A percentile compares a stretch with the other conserved stretches of the same genome.
phyloP scores from a whole-genome alignment of 2,888 invertebrate genomes.

The Tenthredo scrophulariae region DNA sequence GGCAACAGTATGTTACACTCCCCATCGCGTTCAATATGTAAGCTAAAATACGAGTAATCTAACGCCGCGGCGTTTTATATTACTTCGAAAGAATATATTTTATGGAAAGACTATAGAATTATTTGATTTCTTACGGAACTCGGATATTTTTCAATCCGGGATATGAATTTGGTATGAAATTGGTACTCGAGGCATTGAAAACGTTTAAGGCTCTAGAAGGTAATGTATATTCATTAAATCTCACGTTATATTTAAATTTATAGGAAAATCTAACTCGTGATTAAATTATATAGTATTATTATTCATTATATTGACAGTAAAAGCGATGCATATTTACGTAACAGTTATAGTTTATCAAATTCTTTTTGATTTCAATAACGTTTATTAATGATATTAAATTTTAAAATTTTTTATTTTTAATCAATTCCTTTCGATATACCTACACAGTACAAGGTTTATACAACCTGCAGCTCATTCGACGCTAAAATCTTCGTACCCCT shows the following conservation, averaged over 20 bases:
- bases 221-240: background rate
- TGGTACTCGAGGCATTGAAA: background rate
- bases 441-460: background rate
- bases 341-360: background rate
- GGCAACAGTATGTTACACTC: conserved; percentile 33
- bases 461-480: background rate
- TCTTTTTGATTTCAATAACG: background rate
- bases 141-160: background rate
- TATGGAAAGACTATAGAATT: background rate
- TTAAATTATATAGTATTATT: background rate
- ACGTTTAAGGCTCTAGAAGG: background rate
- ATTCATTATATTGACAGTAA: too few relatives aligned
- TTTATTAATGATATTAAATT: background rate
- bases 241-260: background rate
- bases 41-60: conserved; percentile 25
- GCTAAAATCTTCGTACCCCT: background rate
- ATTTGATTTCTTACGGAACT: conserved; percentile 35
- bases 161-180: conserved; percentile 12
- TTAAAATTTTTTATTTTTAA: background rate
- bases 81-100: conserved; percentile 14
- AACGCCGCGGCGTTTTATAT: conserved; percentile 9
- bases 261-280: background rate
- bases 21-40: conserved; percentile 22
- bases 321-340: too few relatives aligned
- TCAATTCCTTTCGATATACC: background rate